These are phyloP conservation scores for Pollenia angustigena DNA, from an alignment of 2,888 invertebrate species.

Conservation along the genomic window DNA sequence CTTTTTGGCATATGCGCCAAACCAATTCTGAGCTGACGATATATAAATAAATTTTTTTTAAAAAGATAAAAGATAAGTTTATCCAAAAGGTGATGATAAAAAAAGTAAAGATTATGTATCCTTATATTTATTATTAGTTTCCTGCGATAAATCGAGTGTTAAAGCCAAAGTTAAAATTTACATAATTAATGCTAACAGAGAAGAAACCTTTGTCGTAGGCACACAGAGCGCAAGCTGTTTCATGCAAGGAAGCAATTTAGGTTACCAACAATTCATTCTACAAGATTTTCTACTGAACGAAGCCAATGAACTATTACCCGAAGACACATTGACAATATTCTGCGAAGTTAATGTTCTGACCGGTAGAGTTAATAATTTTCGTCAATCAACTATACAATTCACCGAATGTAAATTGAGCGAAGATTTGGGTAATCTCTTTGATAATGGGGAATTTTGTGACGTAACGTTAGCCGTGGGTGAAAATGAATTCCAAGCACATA, in stretches of 20 bases:
- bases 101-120: constrained; percentile 99
- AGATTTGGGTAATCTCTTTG: constrained; percentile 96
- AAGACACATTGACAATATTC: constrained; percentile 99
- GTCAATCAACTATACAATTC: constrained; percentile 86
- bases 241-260: no score
- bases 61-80: no score
- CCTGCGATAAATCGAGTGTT: constrained; percentile 99
- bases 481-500: constrained; percentile 96
- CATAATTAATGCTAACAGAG: constrained; percentile 99
- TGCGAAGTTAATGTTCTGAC: constrained; percentile 99
- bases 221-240: no score
- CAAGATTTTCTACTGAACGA: no score
- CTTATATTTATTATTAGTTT: constrained; percentile 98
- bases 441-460: constrained; percentile 38
- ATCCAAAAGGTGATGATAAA: constrained; percentile 99
- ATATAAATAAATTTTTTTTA: no score
- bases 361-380: constrained; percentile 90
- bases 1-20: no score
- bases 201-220: constrained; percentile 98
- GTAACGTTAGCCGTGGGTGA: constrained; percentile 94
- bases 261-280: no score
- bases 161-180: constrained; percentile 99
- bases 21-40: no score
- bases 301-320: constrained; percentile 87
- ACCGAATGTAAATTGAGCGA: constrained; percentile 97